These are phyloP conservation scores for Phyllotreta striolata DNA, from an alignment of 2,888 invertebrate genomes.

Conservation along the genomic window DNA sequence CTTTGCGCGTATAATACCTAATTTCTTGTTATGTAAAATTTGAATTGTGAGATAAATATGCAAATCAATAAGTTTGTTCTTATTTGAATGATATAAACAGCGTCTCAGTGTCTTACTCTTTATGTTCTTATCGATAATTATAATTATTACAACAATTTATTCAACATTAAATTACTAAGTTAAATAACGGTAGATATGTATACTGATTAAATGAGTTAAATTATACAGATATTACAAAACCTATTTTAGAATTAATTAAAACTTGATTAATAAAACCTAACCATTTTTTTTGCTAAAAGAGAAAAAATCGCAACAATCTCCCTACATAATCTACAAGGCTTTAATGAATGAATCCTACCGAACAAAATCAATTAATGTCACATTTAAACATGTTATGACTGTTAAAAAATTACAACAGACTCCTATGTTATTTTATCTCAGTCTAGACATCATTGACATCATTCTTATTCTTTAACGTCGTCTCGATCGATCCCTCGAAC, in stretches of 20 bases:
- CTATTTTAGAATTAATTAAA: too few relatives aligned
- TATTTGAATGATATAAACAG: slow-evolving; percentile 24
- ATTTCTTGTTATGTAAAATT: slow-evolving; percentile 30
- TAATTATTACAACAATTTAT: slow-evolving; percentile 32
- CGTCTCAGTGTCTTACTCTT: slow-evolving; percentile 14
- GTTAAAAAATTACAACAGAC: too few relatives aligned
- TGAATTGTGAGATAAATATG: slow-evolving; percentile 24
- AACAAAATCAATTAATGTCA: too few relatives aligned
- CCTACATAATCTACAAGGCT: too few relatives aligned
- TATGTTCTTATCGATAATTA: slow-evolving; percentile 3
- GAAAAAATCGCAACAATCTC: too few relatives aligned
- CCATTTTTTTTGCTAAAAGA: too few relatives aligned
- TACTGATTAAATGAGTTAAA: too few relatives aligned
- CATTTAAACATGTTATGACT: too few relatives aligned
- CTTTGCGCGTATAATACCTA: slow-evolving; percentile 3
- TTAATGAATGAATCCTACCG: too few relatives aligned
- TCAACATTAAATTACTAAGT: slow-evolving; percentile 9
- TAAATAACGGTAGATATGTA: too few relatives aligned
- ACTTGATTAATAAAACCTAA: too few relatives aligned
- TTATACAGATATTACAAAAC: too few relatives aligned
- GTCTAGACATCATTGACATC: slow-evolving; percentile 25
- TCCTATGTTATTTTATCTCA: slow-evolving; percentile 7
- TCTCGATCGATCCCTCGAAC: slow-evolving; percentile 2
- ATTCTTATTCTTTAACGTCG: slow-evolving; percentile 16
- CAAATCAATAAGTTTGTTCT: slow-evolving; percentile 17